phyloP scores from a whole-genome alignment of 2,888 invertebrate genomes.

The Agrochola lychnidis region DNA sequence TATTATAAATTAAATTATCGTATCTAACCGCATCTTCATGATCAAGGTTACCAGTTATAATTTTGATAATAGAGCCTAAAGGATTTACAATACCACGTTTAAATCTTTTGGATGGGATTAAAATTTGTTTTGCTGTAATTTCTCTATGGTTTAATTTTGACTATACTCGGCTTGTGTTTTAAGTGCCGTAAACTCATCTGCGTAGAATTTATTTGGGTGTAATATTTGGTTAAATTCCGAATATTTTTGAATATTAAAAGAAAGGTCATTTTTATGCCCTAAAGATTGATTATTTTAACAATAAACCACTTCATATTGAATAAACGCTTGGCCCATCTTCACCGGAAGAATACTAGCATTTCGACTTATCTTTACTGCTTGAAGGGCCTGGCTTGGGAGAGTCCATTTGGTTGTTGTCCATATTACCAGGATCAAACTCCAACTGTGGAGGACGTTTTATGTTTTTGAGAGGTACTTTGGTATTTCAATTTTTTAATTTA shows the following conservation, averaged over 20 bases:
- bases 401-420: background rate
- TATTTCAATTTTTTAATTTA: background rate
- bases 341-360: background rate
- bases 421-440: slow-evolving; percentile 6
- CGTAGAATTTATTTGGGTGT: background rate
- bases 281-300: background rate
- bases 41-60: slow-evolving; percentile 3
- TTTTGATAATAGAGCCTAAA: slow-evolving; percentile 1
- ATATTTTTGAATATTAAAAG: slow-evolving; percentile 4
- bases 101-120: background rate
- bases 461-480: background rate
- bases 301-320: slow-evolving; percentile 3
- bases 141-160: background rate
- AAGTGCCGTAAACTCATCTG: background rate
- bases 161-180: background rate
- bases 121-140: too few relatives aligned
- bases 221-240: background rate
- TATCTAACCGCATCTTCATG: background rate
- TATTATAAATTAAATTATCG: background rate
- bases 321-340: background rate
- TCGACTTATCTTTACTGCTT: background rate
- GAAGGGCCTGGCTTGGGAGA: background rate
- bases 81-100: slow-evolving; percentile 7
- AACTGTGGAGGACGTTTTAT: slow-evolving; percentile 6
- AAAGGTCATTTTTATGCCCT: background rate